Evolutionary conservation across 2,113 vertebrate species (phyloP).

Genomic region (Pluvianellus socialis): DNA sequence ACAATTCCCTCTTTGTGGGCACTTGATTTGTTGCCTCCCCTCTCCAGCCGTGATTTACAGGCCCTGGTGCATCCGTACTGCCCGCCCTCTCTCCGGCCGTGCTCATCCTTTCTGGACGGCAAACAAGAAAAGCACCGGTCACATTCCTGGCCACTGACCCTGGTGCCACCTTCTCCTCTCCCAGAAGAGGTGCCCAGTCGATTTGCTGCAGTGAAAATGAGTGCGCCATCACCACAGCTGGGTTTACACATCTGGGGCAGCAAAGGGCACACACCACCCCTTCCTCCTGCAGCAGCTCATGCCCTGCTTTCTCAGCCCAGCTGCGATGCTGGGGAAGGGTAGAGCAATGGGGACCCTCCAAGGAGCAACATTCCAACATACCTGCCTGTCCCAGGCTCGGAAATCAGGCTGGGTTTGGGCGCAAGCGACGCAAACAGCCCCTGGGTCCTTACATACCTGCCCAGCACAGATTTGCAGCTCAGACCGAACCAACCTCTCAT

Average conservation of each 20-base stretch:
- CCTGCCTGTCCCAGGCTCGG: neutral
- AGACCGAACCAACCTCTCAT: neutral
- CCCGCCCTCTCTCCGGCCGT: neutral
- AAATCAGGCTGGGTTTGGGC: neutral
- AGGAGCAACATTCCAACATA: neutral
- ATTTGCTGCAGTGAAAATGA: neutral
- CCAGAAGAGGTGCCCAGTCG: neutral
- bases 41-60: neutral
- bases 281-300: neutral
- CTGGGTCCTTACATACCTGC: neutral
- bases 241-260: fast-evolving
- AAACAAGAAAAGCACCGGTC: neutral
- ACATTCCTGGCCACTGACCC: fast-evolving
- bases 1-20: neutral
- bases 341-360: neutral
- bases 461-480: fast-evolving
- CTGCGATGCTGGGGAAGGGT: neutral
- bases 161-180: neutral
- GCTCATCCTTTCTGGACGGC: neutral
- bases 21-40: neutral
- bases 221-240: neutral
- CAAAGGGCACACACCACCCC: neutral
- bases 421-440: neutral
- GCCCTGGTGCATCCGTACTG: neutral
- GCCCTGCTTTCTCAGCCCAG: neutral